Evolutionary conservation across 2,113 vertebrate species (phyloP).

Genomic region (Bubalus kerabau): DNA sequence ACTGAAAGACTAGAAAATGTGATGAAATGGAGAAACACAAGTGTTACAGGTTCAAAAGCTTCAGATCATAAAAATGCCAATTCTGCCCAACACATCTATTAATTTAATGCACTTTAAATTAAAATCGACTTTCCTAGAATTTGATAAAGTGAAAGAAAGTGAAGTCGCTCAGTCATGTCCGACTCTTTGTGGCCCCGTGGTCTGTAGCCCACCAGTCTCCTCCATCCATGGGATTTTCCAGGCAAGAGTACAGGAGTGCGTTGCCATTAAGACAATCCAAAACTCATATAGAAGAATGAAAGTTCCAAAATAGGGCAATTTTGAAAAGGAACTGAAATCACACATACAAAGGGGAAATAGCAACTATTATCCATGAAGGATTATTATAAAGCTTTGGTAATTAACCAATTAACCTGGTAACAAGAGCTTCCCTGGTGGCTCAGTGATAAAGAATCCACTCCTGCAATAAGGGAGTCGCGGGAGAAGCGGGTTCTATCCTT

Average conservation of each 20-base stretch:
- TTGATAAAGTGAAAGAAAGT: neutral
- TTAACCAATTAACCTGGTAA: neutral
- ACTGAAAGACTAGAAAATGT: neutral
- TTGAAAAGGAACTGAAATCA: neutral
- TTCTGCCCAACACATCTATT: neutral
- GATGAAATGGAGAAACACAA: neutral
- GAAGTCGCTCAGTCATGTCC: fast-evolving
- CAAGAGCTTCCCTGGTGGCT: neutral
- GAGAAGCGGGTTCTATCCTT: neutral
- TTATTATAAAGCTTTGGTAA: neutral
- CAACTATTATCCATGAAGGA: neutral
- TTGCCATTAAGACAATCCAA: neutral
- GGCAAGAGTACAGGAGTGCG: too few species aligned
- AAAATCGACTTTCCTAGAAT: neutral
- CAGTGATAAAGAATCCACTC: neutral
- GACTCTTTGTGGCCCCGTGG: too few species aligned
- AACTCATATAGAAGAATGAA: neutral
- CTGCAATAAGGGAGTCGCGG: neutral
- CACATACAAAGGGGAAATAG: neutral
- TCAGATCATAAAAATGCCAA: neutral
- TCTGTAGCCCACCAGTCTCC: too few species aligned
- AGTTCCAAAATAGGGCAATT: neutral
- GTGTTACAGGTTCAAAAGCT: neutral
- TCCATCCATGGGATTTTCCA: too few species aligned
- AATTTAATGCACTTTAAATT: neutral